Evolutionary conservation across 2,888 invertebrate genomes (phyloP).

Genomic region (Nycteola revayana): DNA sequence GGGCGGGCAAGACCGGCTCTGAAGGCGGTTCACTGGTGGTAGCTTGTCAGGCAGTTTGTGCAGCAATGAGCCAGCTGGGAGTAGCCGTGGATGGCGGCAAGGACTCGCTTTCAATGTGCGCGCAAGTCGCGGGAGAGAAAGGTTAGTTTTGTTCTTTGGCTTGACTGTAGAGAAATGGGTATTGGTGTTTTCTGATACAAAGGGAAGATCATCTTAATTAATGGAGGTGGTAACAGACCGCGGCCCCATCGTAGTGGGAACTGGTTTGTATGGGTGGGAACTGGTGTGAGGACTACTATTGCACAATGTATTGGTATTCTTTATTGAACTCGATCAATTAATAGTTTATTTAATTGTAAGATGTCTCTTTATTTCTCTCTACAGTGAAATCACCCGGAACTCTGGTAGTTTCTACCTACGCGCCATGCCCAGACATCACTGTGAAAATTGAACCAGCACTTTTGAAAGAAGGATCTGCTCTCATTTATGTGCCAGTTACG

Average conservation of each 20-base stretch:
- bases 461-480: constrained; percentile 84
- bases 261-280: no score
- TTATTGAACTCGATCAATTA: no score
- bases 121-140: constrained; percentile 86
- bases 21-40: constrained; percentile 94
- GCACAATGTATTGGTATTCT: no score
- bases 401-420: constrained; percentile 97
- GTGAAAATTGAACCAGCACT: constrained; percentile 95
- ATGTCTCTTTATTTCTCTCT: constrained; percentile 20
- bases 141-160: no score
- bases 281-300: no score
- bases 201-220: no score
- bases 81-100: constrained; percentile 98
- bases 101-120: constrained; percentile 98
- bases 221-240: no score
- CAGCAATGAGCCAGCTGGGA: constrained; percentile 89
- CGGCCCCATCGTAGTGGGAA: no score
- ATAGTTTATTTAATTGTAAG: no score
- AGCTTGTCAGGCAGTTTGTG: constrained; percentile 94
- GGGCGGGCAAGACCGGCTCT: constrained; percentile 97
- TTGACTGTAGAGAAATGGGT: no score
- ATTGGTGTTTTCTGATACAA: no score
- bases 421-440: constrained; percentile 95
- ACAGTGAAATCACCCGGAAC: constrained; percentile 91
- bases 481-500: constrained; percentile 91